These are phyloP conservation scores for Lepus europaeus DNA, from an alignment of 2,113 vertebrate genomes.

Conservation along the genomic window DNA sequence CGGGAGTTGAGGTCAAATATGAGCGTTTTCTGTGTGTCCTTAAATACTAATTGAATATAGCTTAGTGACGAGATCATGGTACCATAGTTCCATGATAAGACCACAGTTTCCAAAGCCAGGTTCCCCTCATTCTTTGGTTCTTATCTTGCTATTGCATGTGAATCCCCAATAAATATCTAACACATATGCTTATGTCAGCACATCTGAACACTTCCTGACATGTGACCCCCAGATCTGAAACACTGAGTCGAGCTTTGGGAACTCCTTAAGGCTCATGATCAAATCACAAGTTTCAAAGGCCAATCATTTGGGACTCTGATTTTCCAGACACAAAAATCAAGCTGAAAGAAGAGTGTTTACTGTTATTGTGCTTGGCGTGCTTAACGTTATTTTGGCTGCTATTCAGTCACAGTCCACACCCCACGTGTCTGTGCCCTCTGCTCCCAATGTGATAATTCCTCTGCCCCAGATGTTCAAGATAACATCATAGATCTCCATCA, in stretches of 20 bases:
- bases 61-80: neutral
- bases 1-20: neutral
- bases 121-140: neutral
- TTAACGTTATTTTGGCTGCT: neutral
- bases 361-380: neutral
- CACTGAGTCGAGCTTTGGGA: neutral
- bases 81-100: neutral
- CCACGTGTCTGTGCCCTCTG: neutral
- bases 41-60: neutral
- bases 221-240: slow-evolving; percentile 4
- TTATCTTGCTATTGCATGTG: neutral
- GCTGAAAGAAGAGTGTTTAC: fast-evolving
- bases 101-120: neutral
- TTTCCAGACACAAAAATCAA: neutral
- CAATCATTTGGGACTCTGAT: neutral
- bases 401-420: neutral
- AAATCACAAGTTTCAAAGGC: neutral
- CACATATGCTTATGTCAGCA: slow-evolving; percentile 10
- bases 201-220: neutral
- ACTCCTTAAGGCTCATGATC: neutral
- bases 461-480: neutral
- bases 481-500: neutral
- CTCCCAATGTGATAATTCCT: neutral
- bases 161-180: neutral
- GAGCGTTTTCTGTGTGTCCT: neutral